Conservation (phyloP, 2,113 vertebrate species). For the Nanorana parkeri region DNA sequence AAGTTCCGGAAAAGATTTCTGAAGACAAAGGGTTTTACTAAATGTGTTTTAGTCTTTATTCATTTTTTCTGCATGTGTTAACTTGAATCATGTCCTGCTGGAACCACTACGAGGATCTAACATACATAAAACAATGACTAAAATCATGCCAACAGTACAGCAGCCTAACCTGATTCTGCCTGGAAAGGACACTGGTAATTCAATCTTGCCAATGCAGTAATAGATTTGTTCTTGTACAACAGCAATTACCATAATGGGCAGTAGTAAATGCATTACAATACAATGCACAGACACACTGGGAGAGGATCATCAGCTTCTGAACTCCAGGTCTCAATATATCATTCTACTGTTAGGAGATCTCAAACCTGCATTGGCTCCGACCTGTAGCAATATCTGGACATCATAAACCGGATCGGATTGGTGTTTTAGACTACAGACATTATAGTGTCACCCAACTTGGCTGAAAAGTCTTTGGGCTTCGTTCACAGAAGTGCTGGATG, state of each 20-base stretch:
- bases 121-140: neutral
- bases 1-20: too few relatives aligned
- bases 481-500: too few relatives aligned
- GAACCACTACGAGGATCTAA: neutral
- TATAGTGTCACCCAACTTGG: too few relatives aligned
- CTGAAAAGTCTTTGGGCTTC: too few relatives aligned
- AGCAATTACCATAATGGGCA: slow-evolving; percentile 26
- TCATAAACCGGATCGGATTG: too few relatives aligned
- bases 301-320: neutral
- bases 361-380: neutral
- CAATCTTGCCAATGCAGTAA: slow-evolving; percentile 22
- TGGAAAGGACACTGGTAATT: slow-evolving; percentile 35
- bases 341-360: neutral
- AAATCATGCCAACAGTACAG: neutral
- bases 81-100: neutral
- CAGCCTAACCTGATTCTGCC: slow-evolving; percentile 2
- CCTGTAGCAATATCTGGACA: too few relatives aligned
- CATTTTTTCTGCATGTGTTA: too few relatives aligned
- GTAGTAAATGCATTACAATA: slow-evolving; percentile 40
- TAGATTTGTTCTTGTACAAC: slow-evolving; percentile 26
- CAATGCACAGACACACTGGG: slow-evolving; percentile 4
- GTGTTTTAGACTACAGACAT: too few relatives aligned
- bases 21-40: too few relatives aligned
- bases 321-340: neutral
- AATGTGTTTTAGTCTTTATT: too few relatives aligned